Evolutionary conservation across 2,888 invertebrate genomes (phyloP).

Genomic region (Acheta domesticus): DNA sequence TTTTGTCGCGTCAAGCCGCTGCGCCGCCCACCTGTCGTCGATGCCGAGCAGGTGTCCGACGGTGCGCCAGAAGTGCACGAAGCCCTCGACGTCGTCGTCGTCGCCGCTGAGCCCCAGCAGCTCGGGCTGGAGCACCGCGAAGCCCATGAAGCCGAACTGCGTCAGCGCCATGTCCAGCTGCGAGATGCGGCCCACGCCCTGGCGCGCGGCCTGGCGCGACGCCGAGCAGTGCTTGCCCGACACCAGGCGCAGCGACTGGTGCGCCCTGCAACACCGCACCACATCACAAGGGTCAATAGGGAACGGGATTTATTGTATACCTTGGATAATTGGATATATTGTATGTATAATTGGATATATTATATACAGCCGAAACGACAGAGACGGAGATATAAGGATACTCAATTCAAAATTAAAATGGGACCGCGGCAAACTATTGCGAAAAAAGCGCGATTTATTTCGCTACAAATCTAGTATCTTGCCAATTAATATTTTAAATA

Average conservation of each 20-base stretch:
- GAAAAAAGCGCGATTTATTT: too few relatives aligned
- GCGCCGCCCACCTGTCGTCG: conserved; percentile 66
- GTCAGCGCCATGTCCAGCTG: conserved; percentile 84
- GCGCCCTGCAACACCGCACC: conserved; percentile 45
- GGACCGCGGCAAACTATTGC: too few relatives aligned
- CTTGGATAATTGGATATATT: too few relatives aligned
- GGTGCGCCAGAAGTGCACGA: conserved; percentile 80
- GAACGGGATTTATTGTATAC: too few relatives aligned
- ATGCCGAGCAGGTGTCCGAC: conserved; percentile 79
- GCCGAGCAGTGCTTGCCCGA: conserved; percentile 64
- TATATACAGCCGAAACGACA: too few relatives aligned
- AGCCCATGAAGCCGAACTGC: conserved; percentile 84
- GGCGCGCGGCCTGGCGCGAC: conserved; percentile 52
- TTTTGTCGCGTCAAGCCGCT: too few relatives aligned
- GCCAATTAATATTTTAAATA: too few relatives aligned
- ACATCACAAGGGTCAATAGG: not conserved
- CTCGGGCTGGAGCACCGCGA: conserved; percentile 60
- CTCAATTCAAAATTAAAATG: too few relatives aligned
- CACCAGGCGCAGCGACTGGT: conserved; percentile 61
- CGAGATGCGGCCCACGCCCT: conserved; percentile 58
- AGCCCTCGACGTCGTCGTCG: conserved; percentile 66
- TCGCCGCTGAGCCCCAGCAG: conserved; percentile 62
- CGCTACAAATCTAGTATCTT: too few relatives aligned
- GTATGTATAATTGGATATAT: too few relatives aligned
- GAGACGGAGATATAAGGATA: too few relatives aligned